Evolutionary conservation across 2,113 vertebrate genomes (phyloP).

Genomic region (Esox niger): DNA sequence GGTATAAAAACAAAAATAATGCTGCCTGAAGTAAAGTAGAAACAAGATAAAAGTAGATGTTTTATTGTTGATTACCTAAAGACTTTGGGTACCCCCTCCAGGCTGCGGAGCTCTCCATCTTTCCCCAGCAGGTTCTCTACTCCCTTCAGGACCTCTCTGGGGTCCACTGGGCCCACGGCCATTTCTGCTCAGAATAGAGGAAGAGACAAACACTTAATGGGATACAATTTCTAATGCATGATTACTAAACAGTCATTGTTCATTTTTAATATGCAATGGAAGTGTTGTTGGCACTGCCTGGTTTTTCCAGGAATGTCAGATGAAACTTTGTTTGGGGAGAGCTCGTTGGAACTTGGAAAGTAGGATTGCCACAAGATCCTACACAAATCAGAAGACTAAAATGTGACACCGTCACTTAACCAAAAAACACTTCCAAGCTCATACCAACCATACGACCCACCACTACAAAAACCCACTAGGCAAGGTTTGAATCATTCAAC

Average conservation of each 20-base stretch:
- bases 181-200: constrained; percentile 67
- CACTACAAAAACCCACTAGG: neutral
- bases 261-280: accelerated
- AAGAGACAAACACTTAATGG: constrained; percentile 27
- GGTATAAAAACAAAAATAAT: too few species aligned
- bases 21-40: too few species aligned
- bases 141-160: constrained; percentile 89
- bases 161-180: constrained; percentile 90
- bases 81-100: constrained; percentile 89
- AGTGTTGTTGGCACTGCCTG: neutral
- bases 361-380: neutral
- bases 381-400: neutral
- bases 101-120: constrained; percentile 88
- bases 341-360: constrained; percentile 40
- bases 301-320: constrained; percentile 24
- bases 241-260: neutral
- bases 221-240: neutral
- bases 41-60: too few species aligned
- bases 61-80: constrained; percentile 82
- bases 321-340: constrained; percentile 6
- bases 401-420: neutral
- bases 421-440: neutral
- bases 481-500: neutral
- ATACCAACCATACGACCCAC: too few species aligned
- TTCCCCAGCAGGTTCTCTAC: constrained; percentile 87